Evolutionary conservation across 2,888 invertebrate species (phyloP).

Genomic region (Tipula lateralis): DNA sequence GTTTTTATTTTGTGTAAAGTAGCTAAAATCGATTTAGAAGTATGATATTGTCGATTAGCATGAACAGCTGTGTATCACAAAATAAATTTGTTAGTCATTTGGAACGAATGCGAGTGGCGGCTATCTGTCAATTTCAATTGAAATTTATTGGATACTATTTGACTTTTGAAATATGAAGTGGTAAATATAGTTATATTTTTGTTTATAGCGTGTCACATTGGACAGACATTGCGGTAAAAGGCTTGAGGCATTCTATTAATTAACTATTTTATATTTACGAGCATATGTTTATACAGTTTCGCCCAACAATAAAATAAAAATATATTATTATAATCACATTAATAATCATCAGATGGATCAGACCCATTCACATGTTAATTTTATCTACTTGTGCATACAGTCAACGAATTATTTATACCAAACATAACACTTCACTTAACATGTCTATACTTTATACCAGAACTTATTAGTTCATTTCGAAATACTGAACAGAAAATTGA

Average conservation of each 20-base stretch:
- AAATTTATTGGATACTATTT: background rate
- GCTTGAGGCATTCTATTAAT: background rate
- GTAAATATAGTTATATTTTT: background rate
- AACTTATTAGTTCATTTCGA: background rate
- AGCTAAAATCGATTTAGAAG: constrained; percentile 5
- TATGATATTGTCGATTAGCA: constrained; percentile 19
- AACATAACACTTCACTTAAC: background rate
- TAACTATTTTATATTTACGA: background rate
- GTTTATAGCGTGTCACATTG: background rate
- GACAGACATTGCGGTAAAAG: background rate
- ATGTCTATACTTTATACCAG: background rate
- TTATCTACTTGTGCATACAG: background rate
- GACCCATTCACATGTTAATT: background rate
- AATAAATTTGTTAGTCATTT: background rate
- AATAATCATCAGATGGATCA: background rate
- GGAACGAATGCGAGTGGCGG: background rate
- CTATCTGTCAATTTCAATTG: constrained; percentile 2
- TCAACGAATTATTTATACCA: background rate
- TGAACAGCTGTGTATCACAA: background rate
- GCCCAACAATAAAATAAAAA: background rate
- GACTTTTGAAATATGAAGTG: background rate
- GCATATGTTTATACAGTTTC: background rate
- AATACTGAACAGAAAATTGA: constrained; percentile 24
- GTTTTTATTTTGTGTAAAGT: background rate
- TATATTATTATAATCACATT: background rate